Evolutionary conservation across 2,113 vertebrate genomes (phyloP).

Genomic region (Pseudorectes ferrugineus): DNA sequence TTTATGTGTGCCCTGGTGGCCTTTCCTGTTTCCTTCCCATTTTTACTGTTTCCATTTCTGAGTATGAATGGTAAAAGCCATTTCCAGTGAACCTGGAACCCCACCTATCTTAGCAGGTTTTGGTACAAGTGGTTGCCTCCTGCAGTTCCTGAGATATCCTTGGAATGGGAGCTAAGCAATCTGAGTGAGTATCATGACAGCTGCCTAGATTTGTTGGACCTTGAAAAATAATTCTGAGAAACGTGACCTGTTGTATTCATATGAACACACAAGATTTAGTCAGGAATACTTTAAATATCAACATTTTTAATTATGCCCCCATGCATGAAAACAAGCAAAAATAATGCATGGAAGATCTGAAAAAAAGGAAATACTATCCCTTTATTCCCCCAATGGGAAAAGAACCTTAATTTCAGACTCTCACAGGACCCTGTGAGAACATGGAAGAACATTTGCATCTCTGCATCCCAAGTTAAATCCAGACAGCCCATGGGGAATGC

Average conservation of each 20-base stretch:
- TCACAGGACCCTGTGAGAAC: background rate
- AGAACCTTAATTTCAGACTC: background rate
- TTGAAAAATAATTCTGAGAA: background rate
- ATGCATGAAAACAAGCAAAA: background rate
- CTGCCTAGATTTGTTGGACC: background rate
- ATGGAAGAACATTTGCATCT: background rate
- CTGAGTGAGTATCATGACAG: background rate
- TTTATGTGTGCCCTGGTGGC: background rate
- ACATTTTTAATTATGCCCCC: background rate
- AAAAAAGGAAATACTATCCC: background rate
- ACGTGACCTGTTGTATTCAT: rapidly evolving
- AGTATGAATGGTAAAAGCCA: rapidly evolving
- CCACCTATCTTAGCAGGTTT: background rate
- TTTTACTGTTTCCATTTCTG: background rate
- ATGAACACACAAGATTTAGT: background rate
- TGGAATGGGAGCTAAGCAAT: background rate
- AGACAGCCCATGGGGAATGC: background rate
- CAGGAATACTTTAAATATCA: background rate
- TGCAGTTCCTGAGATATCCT: background rate
- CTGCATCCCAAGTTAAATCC: background rate
- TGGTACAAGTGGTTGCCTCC: background rate
- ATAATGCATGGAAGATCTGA: background rate
- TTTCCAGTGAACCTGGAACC: background rate
- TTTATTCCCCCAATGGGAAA: background rate
- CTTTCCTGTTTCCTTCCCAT: background rate